phyloP scores from a whole-genome alignment of 1,140 invertebrate genomes.

The Physella acuta region DNA sequence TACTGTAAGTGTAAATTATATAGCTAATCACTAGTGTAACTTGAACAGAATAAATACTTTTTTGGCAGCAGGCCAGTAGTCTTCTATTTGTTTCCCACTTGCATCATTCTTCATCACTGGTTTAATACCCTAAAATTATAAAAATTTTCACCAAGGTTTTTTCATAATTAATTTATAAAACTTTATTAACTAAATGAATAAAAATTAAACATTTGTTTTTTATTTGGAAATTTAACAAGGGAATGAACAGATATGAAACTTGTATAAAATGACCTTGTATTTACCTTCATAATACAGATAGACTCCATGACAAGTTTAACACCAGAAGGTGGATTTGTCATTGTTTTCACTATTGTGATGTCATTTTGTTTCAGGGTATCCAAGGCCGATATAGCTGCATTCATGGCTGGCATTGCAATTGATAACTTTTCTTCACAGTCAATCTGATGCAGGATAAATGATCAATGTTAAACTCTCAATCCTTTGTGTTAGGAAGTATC shows the following conservation, averaged over 20 bases:
- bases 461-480: too few species aligned
- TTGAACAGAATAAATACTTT: slow-evolving; percentile 39
- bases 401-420: slow-evolving; percentile 59
- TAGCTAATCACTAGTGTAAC: too few species aligned
- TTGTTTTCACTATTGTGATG: slow-evolving; percentile 57
- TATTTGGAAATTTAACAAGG: too few species aligned
- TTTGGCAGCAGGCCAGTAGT: slow-evolving; percentile 58
- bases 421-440: slow-evolving; percentile 59
- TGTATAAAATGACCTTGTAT: not conserved
- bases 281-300: slow-evolving; percentile 59
- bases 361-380: slow-evolving; percentile 60
- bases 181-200: too few species aligned
- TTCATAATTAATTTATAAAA: too few species aligned
- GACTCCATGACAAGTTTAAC: slow-evolving; percentile 61
- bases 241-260: not conserved
- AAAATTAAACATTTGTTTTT: too few species aligned
- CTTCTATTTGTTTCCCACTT: slow-evolving; percentile 53
- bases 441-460: too few species aligned
- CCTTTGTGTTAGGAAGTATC: too few species aligned
- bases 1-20: too few species aligned
- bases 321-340: slow-evolving; percentile 56
- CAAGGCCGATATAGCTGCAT: slow-evolving; percentile 57
- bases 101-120: slow-evolving; percentile 55
- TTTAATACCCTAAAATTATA: slow-evolving; percentile 55
- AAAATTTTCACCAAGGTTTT: too few species aligned